Base-by-base conservation (phyloP, 2,113 vertebrate genomes). In the Monopterus albus region DNA sequence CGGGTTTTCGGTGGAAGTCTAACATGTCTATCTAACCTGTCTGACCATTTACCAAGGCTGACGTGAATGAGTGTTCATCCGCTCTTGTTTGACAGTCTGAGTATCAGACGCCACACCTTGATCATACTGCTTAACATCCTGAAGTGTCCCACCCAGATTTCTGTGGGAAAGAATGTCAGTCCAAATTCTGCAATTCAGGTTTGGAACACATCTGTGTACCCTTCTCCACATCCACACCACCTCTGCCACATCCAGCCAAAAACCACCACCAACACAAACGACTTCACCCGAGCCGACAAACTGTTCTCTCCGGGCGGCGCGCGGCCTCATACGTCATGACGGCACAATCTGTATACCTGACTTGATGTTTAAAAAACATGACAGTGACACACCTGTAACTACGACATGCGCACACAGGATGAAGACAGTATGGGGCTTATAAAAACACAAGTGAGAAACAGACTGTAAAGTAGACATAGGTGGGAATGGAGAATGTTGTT, bases 401-500 rank as follows among this genome's bases (percentile, higher is more conserved):
- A n/a, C n/a, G n/a, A n/a, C n/a, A n/a, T n/a, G n/a, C n/a, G n/a
- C n/a, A n/a, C n/a, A n/a, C n/a, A n/a, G n/a, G n/a, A n/a, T n/a
- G n/a, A n/a, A n/a, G n/a, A n/a, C n/a, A n/a, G n/a, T n/a, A n/a
- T n/a, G n/a, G n/a, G n/a, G n/a, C n/a, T n/a, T 15, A 3, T 4
- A 61, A 45, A 68, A 28, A 50, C 20, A 56, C 4, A 18, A 38
- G 14, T 42, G 28, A 63, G 13, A 52, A 3, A 23, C 31, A 26
- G 23, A 23, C n/a, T n/a, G n/a, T n/a, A n/a, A n/a, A n/a, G n/a
- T n/a, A n/a, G n/a, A n/a, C n/a, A n/a, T n/a, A n/a, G n/a, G 4
- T 40, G 72, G 39, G 52, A 35, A 59, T 43, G 36, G 62, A 76
- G 70, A 89, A 91, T 91, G 88, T 47, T 5, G 89, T 83, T 2